Evolutionary conservation across 2,888 invertebrate genomes (phyloP).

Genomic region (Muscina levida): DNA sequence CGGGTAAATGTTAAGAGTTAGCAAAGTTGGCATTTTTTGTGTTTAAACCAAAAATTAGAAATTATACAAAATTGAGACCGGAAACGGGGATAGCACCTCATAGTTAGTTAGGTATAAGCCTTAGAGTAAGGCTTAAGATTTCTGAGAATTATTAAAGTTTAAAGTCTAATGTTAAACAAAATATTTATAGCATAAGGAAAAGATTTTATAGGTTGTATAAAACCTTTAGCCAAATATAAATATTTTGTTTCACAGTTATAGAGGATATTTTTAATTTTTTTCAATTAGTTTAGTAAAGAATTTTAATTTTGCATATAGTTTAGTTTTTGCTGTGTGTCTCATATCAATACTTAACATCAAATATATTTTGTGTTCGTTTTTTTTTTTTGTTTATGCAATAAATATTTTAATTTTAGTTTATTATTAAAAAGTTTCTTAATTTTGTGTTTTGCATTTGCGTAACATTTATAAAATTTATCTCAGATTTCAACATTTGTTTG

Average conservation of each 20-base stretch:
- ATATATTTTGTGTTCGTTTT: constrained; percentile 39
- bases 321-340: not conserved
- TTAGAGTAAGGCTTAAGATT: too few species aligned
- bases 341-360: constrained; percentile 58
- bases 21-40: constrained; percentile 4
- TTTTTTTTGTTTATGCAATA: constrained; percentile 1
- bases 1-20: constrained; percentile 8
- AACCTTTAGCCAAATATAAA: too few species aligned
- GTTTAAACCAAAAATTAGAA: constrained; percentile 11
- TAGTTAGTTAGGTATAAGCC: too few species aligned
- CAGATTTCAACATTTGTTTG: constrained; percentile 39
- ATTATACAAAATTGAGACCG: not conserved
- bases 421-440: constrained; percentile 43
- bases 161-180: too few species aligned
- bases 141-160: too few species aligned
- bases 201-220: too few species aligned
- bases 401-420: constrained; percentile 26
- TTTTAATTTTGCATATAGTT: not conserved
- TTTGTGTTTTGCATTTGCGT: constrained; percentile 30
- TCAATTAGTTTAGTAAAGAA: not conserved
- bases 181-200: too few species aligned
- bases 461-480: constrained; percentile 62
- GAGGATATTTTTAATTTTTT: too few species aligned
- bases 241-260: too few species aligned
- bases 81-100: constrained; percentile 59